Evolutionary conservation across 2,113 vertebrate genomes (phyloP), one percentile per base, ranked within the genome.

Genomic region (Abramis brama): DNA sequence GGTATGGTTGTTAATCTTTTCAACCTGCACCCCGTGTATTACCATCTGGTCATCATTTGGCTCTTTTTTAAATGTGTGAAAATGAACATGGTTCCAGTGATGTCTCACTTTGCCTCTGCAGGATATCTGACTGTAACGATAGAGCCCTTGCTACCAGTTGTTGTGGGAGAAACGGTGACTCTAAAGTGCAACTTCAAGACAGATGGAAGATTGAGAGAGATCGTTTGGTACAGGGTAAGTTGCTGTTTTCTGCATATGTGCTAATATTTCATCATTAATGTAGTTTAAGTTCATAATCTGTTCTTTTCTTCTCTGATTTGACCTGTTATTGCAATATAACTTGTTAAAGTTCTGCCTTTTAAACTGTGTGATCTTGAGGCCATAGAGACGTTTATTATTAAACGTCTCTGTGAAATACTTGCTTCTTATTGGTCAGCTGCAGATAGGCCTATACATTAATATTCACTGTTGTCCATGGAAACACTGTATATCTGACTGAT

Each of bases 151-250:
- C 97, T 97, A 0, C 98, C 98, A 0, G 97, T 99, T 86, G 98
- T 99, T 82, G 97, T 97, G 64, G 98, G 98, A 82, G 98, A 99
- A 4, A 97, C 98, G 0, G 98, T 99, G 88, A 99, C 98, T 13
- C 92, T 99, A 90, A 99, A 99, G 95, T 99, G 98, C 90, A 99
- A 99, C 96, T 99, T 99, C 96, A 99, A 98, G 94, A 99, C 98
- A 0, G 98, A 99, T 52, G 98, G 98, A 73, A 95, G 98, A 87
- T 97, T 99, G 94, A 94, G 98, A 21, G 98, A 99, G 91, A 99
- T 99, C 6, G 98, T 99, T 73, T 99, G 98, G 98, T 99, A 99
- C 94, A 93, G 97, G 97, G 98, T 99, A 93, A 98, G 98, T 86
- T 55, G 70, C 1, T 52, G 27, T 39, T 43, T 83, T 36, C 23